These are phyloP conservation scores for Drosophila elegans DNA, from an alignment of 1,140 invertebrate genomes.

Conservation along the genomic window DNA sequence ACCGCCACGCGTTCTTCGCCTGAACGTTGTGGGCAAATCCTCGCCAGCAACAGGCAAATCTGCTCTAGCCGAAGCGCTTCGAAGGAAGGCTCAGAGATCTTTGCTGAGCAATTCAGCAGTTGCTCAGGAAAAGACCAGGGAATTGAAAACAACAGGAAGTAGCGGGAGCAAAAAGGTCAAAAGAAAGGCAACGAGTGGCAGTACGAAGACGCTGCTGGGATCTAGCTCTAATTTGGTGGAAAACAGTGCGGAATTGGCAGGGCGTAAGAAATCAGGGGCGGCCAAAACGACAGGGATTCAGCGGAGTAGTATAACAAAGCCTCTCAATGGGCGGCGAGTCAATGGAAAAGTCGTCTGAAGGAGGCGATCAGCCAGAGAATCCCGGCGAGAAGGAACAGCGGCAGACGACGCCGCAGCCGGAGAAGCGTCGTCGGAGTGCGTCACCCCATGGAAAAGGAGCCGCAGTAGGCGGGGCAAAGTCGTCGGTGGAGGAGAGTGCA, in stretches of 20 bases:
- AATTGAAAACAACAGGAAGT: background rate
- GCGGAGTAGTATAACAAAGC: background rate
- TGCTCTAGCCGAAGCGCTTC: conserved; percentile 4
- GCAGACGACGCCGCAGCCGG: background rate
- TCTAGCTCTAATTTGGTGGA: background rate
- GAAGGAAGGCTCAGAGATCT: conserved; percentile 9
- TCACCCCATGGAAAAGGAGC: conserved; percentile 3
- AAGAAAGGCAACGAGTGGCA: conserved; percentile 14
- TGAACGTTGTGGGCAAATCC: conserved; percentile 33
- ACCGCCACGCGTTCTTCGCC: conserved; percentile 13
- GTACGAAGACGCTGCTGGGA: background rate
- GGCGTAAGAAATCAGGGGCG: conserved; percentile 6
- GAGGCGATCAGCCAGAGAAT: conserved; percentile 33
- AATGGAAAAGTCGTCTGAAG: conserved; percentile 57
- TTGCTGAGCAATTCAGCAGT: background rate
- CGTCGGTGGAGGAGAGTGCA: too few species aligned
- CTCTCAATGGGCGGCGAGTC: conserved; percentile 7
- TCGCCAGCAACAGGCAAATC: conserved; percentile 25
- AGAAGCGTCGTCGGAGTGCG: conserved; percentile 32
- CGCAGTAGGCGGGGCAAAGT: conserved; percentile 1
- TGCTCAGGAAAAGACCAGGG: background rate
- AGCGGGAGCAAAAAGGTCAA: conserved; percentile 10
- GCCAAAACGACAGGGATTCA: background rate
- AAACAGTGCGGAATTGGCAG: conserved; percentile 1
- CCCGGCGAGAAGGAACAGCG: conserved; percentile 16